Conservation (phyloP, 2,113 vertebrate genomes). For the Poeciliopsis retropinna region DNA sequence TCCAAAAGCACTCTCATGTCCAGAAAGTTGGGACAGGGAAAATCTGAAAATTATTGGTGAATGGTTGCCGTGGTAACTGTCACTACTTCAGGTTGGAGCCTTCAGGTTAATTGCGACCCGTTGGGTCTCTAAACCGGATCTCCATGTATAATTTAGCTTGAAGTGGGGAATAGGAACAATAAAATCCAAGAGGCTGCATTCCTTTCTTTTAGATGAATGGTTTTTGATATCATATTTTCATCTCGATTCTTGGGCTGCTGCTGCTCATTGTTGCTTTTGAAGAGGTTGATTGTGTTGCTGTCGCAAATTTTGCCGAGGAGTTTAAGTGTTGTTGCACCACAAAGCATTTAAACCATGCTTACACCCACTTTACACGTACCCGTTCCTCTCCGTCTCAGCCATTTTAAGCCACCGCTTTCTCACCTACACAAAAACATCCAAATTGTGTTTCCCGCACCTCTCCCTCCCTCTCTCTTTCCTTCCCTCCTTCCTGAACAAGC, state of each 20-base stretch:
- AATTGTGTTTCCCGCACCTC: not conserved
- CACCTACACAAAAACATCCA: constrained; percentile 9
- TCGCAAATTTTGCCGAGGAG: constrained; percentile 14
- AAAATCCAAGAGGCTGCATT: not conserved
- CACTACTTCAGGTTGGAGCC: too few relatives aligned
- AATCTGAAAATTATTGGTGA: not conserved
- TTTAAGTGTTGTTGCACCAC: constrained; percentile 21
- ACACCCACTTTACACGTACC: constrained; percentile 6
- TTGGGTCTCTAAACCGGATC: not conserved
- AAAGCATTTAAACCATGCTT: not conserved
- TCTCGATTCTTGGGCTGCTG: not conserved
- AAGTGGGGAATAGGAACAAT: not conserved
- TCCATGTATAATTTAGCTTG: not conserved
- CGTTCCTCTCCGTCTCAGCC: constrained; percentile 19
- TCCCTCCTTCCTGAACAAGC: not conserved
- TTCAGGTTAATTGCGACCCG: not conserved
- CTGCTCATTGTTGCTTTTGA: constrained; percentile 5
- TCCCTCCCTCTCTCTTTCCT: too few relatives aligned
- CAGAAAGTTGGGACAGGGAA: too few relatives aligned
- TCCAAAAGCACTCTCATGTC: too few relatives aligned
- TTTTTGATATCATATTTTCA: not conserved
- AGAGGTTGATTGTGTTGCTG: constrained; percentile 19
- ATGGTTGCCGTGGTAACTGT: not conserved
- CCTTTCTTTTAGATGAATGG: not conserved
- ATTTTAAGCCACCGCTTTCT: constrained; percentile 18